phyloP scores from a whole-genome alignment of 2,888 invertebrate genomes.

The Zeuzera pyrina region DNA sequence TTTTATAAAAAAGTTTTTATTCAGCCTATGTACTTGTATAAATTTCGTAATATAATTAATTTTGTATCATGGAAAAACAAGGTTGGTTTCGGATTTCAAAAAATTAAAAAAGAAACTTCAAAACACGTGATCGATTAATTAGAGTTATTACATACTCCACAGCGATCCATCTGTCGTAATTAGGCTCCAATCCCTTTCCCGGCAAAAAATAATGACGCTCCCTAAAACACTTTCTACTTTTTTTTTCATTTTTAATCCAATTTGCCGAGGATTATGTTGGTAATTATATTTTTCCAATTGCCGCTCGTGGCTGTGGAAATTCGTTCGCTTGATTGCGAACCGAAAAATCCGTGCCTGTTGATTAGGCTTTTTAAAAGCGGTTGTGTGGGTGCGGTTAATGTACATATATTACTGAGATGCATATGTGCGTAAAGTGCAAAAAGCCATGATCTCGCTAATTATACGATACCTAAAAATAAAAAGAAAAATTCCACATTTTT shows the following conservation, averaged over 20 bases:
- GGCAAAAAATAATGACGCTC: constrained; percentile 70
- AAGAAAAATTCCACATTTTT: too few relatives aligned
- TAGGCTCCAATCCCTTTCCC: constrained; percentile 60
- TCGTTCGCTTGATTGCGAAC: constrained; percentile 60
- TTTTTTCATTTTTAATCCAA: constrained; percentile 72
- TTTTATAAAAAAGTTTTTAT: too few relatives aligned
- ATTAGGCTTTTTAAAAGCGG: constrained; percentile 56
- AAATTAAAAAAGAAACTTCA: constrained; percentile 39
- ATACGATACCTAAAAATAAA: too few relatives aligned
- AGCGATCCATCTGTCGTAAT: constrained; percentile 71
- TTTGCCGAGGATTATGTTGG: constrained; percentile 72
- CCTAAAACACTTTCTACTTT: constrained; percentile 69
- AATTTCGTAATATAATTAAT: too few relatives aligned
- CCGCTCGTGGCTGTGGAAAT: constrained; percentile 50
- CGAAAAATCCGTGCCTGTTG: constrained; percentile 52
- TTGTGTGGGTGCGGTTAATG: constrained; percentile 28
- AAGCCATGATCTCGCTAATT: too few relatives aligned
- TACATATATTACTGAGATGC: background rate
- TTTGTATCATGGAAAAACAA: too few relatives aligned
- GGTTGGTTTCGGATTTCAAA: too few relatives aligned
- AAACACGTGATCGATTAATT: constrained; percentile 63
- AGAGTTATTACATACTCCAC: constrained; percentile 64
- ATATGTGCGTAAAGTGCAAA: too few relatives aligned
- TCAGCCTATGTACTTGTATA: too few relatives aligned
- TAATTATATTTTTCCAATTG: constrained; percentile 74